A percentile compares a stretch with the other conserved stretches of the same genome.
Evolutionary conservation across 2,888 invertebrate genomes (phyloP).

Genomic region (Acanthosepion lycidas): DNA sequence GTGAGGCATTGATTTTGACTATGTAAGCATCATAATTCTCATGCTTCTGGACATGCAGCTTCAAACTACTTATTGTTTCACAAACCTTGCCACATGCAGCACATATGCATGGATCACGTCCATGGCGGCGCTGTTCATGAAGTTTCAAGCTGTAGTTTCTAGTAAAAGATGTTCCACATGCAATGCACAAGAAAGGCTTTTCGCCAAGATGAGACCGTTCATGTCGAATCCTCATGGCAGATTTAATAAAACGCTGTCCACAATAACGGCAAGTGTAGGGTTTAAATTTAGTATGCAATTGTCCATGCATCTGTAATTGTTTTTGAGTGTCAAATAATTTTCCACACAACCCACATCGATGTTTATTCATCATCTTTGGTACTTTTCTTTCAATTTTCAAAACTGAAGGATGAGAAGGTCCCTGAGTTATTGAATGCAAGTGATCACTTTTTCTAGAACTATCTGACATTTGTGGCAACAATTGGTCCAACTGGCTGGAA

Average conservation of each 20-base stretch:
- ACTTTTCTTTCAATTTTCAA: conserved; percentile 44
- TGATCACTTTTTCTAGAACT: background rate
- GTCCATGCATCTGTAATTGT: conserved; percentile 63
- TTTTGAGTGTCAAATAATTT: conserved; percentile 61
- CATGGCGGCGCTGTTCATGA: conserved; percentile 62
- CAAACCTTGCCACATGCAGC: conserved; percentile 63
- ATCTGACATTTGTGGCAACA: conserved; percentile 33
- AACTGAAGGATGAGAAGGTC: conserved; percentile 43
- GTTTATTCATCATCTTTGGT: conserved; percentile 46
- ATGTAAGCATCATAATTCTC: conserved; percentile 49
- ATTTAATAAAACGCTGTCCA: conserved; percentile 62
- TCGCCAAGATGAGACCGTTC: conserved; percentile 59
- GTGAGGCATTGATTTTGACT: conserved; percentile 11
- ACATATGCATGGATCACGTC: conserved; percentile 64
- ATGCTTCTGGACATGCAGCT: conserved; percentile 62
- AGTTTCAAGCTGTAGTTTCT: conserved; percentile 62
- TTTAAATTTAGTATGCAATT: conserved; percentile 63
- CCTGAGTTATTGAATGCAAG: conserved; percentile 40
- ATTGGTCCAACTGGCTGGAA: conserved; percentile 43
- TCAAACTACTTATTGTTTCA: conserved; percentile 59
- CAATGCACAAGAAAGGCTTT: conserved; percentile 60
- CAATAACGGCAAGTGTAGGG: conserved; percentile 67
- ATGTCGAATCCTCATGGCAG: conserved; percentile 61
- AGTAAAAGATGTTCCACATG: conserved; percentile 63
- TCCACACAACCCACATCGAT: conserved; percentile 62